These are phyloP conservation scores for Sebastes elongatus DNA, from an alignment of 2,797 vertebrate genomes.

Conservation along the genomic window DNA sequence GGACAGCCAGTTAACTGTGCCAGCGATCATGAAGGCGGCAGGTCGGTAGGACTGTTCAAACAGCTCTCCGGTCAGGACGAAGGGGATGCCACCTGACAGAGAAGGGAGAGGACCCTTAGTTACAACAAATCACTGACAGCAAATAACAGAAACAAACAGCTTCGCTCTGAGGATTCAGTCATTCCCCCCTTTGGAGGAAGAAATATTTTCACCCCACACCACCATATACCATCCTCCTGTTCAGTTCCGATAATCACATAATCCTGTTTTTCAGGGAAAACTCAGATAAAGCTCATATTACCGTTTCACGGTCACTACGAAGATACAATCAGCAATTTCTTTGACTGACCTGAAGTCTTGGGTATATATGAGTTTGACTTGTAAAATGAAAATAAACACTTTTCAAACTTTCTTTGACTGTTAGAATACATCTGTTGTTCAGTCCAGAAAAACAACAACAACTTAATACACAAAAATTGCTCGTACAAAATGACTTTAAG, in stretches of 20 bases:
- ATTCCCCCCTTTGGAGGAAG: too few species aligned
- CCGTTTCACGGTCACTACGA: background rate
- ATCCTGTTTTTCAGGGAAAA: background rate
- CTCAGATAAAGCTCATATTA: background rate
- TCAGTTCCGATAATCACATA: background rate
- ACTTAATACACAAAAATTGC: background rate
- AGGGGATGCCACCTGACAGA: constrained; percentile 91
- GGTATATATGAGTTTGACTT: background rate
- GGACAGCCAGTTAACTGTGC: constrained; percentile 91
- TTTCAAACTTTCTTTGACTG: background rate
- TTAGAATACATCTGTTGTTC: background rate
- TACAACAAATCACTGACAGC: background rate
- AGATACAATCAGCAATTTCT: constrained; percentile 1
- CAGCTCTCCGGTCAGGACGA: constrained; percentile 91
- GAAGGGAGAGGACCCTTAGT: background rate
- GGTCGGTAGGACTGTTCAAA: constrained; percentile 92
- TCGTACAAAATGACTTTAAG: background rate
- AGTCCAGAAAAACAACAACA: background rate
- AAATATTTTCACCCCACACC: too few species aligned
- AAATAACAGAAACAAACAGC: constrained; percentile 1
- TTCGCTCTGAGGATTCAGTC: background rate
- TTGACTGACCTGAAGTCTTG: background rate
- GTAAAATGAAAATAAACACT: background rate
- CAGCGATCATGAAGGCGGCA: constrained; percentile 91
- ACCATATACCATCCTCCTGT: background rate